phyloP scores from a whole-genome alignment of 2,888 invertebrate genomes.

The Anticlea derivata region DNA sequence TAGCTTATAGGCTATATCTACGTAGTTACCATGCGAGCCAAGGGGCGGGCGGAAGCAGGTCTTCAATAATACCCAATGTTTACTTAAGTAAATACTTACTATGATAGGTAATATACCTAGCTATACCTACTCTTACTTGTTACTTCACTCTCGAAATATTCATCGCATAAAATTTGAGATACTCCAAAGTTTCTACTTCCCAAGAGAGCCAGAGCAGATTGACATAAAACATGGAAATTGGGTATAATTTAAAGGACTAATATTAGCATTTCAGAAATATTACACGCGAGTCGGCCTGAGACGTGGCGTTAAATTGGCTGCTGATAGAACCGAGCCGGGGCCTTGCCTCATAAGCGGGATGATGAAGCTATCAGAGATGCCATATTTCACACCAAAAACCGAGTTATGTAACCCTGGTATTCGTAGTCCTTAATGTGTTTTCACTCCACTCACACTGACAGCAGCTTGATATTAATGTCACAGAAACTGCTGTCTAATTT shows the following conservation, averaged over 20 bases:
- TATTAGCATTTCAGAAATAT: slow-evolving; percentile 53
- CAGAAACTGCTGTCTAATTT: too few relatives aligned
- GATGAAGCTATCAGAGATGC: slow-evolving; percentile 25
- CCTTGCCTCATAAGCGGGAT: slow-evolving; percentile 33
- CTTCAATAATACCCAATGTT: too few relatives aligned
- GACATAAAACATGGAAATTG: slow-evolving; percentile 20
- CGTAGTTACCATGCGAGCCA: too few relatives aligned
- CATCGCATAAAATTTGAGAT: slow-evolving; percentile 3
- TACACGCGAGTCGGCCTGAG: slow-evolving; percentile 56
- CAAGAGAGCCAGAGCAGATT: slow-evolving; percentile 11
- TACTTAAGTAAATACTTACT: too few relatives aligned
- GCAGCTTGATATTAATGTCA: too few relatives aligned
- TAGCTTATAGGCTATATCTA: too few relatives aligned
- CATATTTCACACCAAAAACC: slow-evolving; percentile 20
- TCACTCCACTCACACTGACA: too few relatives aligned
- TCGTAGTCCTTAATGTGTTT: too few relatives aligned
- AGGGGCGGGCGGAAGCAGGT: too few relatives aligned
- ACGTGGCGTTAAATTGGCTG: slow-evolving; percentile 78
- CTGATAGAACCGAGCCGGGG: slow-evolving; percentile 44
- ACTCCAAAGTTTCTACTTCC: slow-evolving; percentile 2
- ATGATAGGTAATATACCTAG: too few relatives aligned
- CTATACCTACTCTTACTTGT: not conserved
- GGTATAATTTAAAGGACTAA: slow-evolving; percentile 26
- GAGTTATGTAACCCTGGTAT: not conserved
- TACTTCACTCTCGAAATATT: not conserved